Evolutionary conservation across 2,888 invertebrate species (phyloP).

Genomic region (Schizaphis graminum): DNA sequence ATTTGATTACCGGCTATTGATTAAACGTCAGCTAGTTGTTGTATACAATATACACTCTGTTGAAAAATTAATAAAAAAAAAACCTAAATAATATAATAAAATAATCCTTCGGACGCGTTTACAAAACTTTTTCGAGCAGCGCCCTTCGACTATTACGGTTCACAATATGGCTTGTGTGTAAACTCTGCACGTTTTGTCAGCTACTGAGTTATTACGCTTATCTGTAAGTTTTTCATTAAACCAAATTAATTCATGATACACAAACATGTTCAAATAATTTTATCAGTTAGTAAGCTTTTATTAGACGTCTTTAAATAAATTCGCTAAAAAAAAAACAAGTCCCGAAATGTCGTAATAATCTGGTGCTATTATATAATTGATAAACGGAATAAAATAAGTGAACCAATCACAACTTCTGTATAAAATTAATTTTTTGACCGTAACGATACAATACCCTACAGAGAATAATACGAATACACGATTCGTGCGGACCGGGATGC

Average conservation of each 20-base stretch:
- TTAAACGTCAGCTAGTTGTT: conserved; percentile 34
- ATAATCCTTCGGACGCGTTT: neutral
- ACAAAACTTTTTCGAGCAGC: neutral
- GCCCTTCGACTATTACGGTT: neutral
- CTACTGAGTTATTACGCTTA: neutral
- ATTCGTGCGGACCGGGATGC: neutral
- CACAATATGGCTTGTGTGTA: neutral
- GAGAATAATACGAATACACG: no score
- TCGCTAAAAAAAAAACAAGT: neutral
- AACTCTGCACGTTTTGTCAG: neutral
- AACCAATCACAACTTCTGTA: neutral
- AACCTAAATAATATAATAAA: neutral
- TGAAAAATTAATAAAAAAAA: conserved; percentile 40
- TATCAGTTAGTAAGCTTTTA: neutral
- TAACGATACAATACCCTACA: neutral
- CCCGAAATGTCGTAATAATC: neutral
- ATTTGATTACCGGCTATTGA: conserved; percentile 51
- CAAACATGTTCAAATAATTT: neutral
- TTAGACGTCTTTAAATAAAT: neutral
- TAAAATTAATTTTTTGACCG: neutral
- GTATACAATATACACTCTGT: neutral
- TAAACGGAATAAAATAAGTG: neutral
- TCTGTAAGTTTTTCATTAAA: neutral
- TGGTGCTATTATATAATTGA: neutral
- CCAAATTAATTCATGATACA: neutral